A percentile compares a stretch with the other conserved stretches of the same genome.
Conservation (phyloP, 2,797 vertebrate species). For the Onychomys torridus region DNA sequence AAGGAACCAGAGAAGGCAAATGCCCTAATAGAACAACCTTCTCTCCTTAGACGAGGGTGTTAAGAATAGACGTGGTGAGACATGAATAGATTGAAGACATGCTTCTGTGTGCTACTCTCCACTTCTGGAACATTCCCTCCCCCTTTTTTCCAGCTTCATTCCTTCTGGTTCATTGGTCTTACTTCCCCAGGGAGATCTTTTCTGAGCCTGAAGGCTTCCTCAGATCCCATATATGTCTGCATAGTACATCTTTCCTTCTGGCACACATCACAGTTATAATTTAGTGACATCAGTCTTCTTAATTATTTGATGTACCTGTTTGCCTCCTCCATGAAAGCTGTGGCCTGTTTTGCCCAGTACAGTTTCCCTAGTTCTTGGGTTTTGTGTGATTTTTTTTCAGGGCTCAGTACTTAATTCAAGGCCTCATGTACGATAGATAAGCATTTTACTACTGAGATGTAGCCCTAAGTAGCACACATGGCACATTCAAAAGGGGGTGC, state of each 20-base stretch:
- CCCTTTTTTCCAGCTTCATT: background rate
- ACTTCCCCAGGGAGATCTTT: background rate
- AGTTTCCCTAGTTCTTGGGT: slow-evolving; percentile 1
- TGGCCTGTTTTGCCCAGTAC: background rate
- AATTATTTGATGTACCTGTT: slow-evolving; percentile 7
- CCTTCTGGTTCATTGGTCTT: background rate
- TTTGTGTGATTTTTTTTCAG: background rate
- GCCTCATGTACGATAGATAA: background rate
- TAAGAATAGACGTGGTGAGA: background rate
- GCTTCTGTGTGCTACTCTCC: background rate
- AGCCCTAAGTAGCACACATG: background rate
- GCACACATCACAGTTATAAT: background rate
- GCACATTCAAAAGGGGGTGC: background rate
- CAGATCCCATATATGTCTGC: background rate
- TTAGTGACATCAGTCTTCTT: slow-evolving; percentile 21
- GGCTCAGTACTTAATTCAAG: background rate
- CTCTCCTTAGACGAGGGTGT: background rate
- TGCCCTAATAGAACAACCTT: background rate
- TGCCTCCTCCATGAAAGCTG: background rate
- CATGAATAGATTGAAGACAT: background rate
- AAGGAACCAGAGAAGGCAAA: background rate
- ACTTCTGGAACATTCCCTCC: background rate
- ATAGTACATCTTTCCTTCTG: background rate
- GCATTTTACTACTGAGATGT: background rate
- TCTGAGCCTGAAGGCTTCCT: background rate